A percentile compares a stretch with the other conserved stretches of the same genome.
Evolutionary conservation across 1,140 invertebrate species (phyloP).

Genomic region (Trypoxylus dichotomus): DNA sequence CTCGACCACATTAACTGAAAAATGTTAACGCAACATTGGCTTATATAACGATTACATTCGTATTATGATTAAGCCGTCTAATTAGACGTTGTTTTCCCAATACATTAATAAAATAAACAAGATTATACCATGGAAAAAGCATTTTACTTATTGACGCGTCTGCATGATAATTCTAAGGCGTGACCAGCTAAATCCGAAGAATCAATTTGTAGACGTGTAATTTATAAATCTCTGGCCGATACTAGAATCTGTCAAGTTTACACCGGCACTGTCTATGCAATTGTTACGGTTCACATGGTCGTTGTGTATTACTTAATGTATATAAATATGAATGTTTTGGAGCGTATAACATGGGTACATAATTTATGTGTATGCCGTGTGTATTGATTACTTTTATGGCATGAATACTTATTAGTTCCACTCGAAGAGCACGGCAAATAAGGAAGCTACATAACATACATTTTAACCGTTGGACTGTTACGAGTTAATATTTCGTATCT

Average conservation of each 20-base stretch:
- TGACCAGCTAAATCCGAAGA: conserved; percentile 10
- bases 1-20: neutral
- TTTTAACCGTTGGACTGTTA: neutral
- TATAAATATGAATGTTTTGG: conserved; percentile 22
- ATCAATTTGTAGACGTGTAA: neutral
- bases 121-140: neutral
- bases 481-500: neutral
- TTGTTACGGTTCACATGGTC: conserved; percentile 13
- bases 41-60: neutral
- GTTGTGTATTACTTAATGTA: conserved; percentile 14
- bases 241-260: conserved; percentile 1
- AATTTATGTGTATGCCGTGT: conserved; percentile 27
- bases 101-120: neutral
- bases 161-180: neutral
- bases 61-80: neutral
- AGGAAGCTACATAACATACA: conserved; percentile 10
- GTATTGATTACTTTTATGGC: conserved; percentile 29
- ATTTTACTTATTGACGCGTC: conserved; percentile 1
- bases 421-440: conserved; percentile 16
- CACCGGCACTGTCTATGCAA: neutral
- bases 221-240: neutral
- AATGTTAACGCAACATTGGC: conserved; percentile 9
- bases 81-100: neutral
- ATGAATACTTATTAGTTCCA: conserved; percentile 31
- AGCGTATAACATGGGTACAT: conserved; percentile 23